Evolutionary conservation across 1,140 invertebrate species (phyloP).

Genomic region (Hermetia illucens): DNA sequence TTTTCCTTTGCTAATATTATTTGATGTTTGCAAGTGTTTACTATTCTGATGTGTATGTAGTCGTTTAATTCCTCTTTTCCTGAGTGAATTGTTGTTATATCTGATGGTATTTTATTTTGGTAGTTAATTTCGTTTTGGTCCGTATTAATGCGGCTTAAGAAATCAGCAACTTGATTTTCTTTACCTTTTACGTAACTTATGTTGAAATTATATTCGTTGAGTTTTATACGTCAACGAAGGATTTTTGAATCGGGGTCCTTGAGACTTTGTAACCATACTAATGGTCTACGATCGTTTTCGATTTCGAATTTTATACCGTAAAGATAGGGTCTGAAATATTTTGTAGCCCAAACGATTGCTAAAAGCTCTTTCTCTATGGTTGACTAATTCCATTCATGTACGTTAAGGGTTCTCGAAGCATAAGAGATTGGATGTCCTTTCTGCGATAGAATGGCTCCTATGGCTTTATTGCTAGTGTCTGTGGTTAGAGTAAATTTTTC

Average conservation of each 20-base stretch:
- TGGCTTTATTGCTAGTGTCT: slow-evolving; percentile 8
- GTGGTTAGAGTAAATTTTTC: slow-evolving; percentile 10
- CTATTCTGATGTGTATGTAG: not conserved
- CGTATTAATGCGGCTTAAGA: slow-evolving; percentile 11
- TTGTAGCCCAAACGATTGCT: slow-evolving; percentile 27
- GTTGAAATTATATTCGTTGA: slow-evolving; percentile 22
- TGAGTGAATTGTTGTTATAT: slow-evolving; percentile 1
- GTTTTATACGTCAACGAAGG: slow-evolving; percentile 15
- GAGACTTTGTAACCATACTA: slow-evolving; percentile 31
- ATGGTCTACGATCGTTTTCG: slow-evolving; percentile 34
- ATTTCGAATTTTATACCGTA: slow-evolving; percentile 32
- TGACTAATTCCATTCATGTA: slow-evolving; percentile 16
- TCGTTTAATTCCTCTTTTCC: not conserved
- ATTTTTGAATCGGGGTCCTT: slow-evolving; percentile 25
- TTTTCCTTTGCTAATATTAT: no score
- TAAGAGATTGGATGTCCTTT: slow-evolving; percentile 15
- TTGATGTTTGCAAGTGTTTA: no score
- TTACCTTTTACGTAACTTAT: slow-evolving; percentile 18
- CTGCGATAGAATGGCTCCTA: slow-evolving; percentile 10
- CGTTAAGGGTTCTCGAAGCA: slow-evolving; percentile 11
- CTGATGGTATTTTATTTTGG: not conserved
- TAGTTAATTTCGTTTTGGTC: no score
- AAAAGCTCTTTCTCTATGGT: slow-evolving; percentile 18
- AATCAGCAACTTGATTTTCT: slow-evolving; percentile 19
- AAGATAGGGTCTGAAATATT: slow-evolving; percentile 33